A percentile compares a stretch with the other conserved stretches of the same genome.
These are phyloP conservation scores for Lycocorax pyrrhopterus DNA, from an alignment of 2,113 vertebrate species.

Conservation along the genomic window DNA sequence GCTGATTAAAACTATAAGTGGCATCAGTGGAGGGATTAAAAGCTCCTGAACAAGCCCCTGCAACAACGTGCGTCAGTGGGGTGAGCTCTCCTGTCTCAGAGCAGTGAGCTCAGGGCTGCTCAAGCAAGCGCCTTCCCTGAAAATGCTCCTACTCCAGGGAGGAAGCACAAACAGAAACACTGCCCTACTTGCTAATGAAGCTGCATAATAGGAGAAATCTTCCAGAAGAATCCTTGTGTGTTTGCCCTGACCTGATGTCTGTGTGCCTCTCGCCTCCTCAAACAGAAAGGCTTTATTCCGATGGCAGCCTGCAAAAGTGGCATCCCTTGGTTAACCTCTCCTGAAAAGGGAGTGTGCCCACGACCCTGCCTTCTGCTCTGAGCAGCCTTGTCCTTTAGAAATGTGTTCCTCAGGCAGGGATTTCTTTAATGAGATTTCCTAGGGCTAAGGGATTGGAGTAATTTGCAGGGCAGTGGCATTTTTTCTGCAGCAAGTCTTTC, in stretches of 20 bases:
- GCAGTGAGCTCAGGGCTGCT: background rate
- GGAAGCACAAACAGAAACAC: background rate
- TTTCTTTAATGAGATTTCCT: constrained; percentile 33
- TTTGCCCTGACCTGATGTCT: background rate
- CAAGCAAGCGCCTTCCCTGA: background rate
- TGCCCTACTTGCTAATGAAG: background rate
- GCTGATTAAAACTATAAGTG: constrained; percentile 41
- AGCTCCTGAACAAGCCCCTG: constrained; percentile 3
- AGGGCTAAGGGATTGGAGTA: background rate
- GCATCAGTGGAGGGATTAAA: constrained; percentile 43
- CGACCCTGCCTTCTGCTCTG: background rate
- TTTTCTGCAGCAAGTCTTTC: background rate
- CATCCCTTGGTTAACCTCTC: background rate
- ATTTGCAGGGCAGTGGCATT: background rate
- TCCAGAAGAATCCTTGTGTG: background rate
- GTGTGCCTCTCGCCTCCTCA: background rate
- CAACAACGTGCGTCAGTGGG: background rate
- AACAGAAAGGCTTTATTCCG: background rate
- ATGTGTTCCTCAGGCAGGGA: background rate
- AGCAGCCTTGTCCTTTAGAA: background rate
- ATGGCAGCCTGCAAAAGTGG: background rate
- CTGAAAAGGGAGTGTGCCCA: background rate
- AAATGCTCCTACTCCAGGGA: background rate
- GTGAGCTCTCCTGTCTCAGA: background rate
- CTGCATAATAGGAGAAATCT: background rate